phyloP scores from a whole-genome alignment of 2,888 invertebrate genomes.

The Eupithecia subfuscata region DNA sequence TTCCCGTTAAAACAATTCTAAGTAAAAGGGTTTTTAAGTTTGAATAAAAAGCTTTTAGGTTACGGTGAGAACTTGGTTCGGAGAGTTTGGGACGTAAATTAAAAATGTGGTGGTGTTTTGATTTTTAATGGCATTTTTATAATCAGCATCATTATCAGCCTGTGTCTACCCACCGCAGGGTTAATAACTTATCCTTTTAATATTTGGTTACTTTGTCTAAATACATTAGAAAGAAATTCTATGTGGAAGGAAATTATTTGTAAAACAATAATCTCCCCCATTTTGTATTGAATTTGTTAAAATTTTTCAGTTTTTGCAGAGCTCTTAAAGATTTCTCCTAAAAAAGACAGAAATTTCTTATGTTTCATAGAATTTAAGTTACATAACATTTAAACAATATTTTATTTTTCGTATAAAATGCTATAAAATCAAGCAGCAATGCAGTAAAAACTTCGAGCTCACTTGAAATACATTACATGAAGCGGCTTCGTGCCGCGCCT shows the following conservation, averaged over 20 bases:
- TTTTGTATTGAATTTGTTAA: no score
- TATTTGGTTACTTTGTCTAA: neutral
- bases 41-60: constrained; percentile 9
- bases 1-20: constrained; percentile 13
- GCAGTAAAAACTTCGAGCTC: constrained; percentile 26
- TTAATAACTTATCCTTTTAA: neutral
- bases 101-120: neutral
- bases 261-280: no score
- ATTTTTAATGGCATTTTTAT: neutral
- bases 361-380: no score
- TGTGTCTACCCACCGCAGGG: neutral
- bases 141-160: neutral
- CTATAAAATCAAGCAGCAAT: constrained; percentile 2
- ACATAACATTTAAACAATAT: neutral
- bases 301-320: neutral
- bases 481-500: constrained; percentile 56
- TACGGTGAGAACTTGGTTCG: neutral
- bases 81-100: neutral
- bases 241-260: neutral
- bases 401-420: neutral
- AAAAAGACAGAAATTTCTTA: neutral
- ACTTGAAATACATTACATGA: constrained; percentile 64
- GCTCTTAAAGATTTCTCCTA: neutral
- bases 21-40: constrained; percentile 7
- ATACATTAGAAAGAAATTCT: neutral